A percentile compares a stretch with the other conserved stretches of the same genome.
phyloP scores from a whole-genome alignment of 37 sponge, comb jelly and placozoan genomes.

The Aphrocallistes beatrix region DNA sequence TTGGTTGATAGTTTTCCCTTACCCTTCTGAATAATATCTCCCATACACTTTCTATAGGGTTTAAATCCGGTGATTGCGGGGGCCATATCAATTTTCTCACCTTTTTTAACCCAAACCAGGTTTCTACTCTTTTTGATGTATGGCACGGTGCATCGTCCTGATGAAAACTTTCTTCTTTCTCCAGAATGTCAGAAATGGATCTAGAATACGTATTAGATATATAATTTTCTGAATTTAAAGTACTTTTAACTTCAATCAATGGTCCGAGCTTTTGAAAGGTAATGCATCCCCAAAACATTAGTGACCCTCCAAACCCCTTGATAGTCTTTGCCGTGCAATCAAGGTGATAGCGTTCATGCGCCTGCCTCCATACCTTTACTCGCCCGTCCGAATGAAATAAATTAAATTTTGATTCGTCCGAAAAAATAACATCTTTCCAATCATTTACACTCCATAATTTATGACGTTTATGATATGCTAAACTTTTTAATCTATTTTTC shows the following conservation, averaged over 20 bases:
- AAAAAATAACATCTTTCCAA: slow-evolving; percentile 12
- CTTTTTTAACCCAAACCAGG: not conserved
- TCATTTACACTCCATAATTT: not conserved
- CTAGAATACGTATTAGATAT: too few relatives aligned
- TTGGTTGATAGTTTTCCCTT: not conserved
- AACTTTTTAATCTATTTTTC: not conserved
- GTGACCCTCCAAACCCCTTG: too few relatives aligned
- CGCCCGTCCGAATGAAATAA: not conserved
- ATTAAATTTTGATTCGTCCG: slow-evolving; percentile 6
- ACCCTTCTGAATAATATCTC: not conserved
- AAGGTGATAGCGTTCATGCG: not conserved
- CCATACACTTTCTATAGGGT: slow-evolving; percentile 14
- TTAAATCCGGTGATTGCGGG: not conserved
- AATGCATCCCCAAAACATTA: slow-evolving; percentile 18
- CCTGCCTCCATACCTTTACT: not conserved
- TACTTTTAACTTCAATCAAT: not conserved
- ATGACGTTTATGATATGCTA: not conserved
- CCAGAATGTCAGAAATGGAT: not conserved
- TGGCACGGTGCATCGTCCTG: slow-evolving; percentile 17
- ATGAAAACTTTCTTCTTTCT: not conserved
- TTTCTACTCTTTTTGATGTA: slow-evolving; percentile 12
- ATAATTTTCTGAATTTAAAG: not conserved
- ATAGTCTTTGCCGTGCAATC: not conserved
- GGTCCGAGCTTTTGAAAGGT: not conserved
- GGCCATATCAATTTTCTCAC: not conserved